Evolutionary conservation across 1,140 invertebrate genomes (phyloP).

Genomic region (Microplitis mediator): DNA sequence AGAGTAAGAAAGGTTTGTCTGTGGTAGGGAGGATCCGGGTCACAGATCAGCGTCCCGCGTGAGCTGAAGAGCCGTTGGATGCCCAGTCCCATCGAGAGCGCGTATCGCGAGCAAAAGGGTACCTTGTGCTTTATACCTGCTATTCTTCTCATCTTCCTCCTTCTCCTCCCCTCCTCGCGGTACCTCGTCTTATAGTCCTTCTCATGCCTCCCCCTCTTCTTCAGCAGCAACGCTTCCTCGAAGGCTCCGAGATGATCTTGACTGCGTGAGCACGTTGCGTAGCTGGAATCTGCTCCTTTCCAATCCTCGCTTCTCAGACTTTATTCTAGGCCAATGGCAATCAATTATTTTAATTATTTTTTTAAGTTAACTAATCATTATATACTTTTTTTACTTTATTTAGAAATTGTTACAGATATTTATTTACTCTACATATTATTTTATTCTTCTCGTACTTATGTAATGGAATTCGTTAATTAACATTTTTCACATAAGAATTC

Average conservation of each 20-base stretch:
- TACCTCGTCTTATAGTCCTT: slow-evolving; percentile 3
- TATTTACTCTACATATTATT: too few relatives aligned
- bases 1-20: slow-evolving; percentile 33
- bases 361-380: too few relatives aligned
- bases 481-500: too few relatives aligned
- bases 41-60: slow-evolving; percentile 59
- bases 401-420: too few relatives aligned
- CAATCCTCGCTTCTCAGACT: slow-evolving; percentile 1
- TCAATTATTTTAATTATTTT: not conserved
- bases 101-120: slow-evolving; percentile 58
- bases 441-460: not conserved
- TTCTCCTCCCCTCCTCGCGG: slow-evolving; percentile 15
- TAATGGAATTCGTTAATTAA: not conserved
- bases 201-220: not conserved
- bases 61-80: slow-evolving; percentile 46
- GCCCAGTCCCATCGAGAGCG: slow-evolving; percentile 53
- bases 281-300: not conserved
- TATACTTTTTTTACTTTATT: too few relatives aligned
- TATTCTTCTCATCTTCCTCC: slow-evolving; percentile 20
- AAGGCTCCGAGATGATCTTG: slow-evolving; percentile 20
- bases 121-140: slow-evolving; percentile 38
- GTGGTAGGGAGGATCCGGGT: slow-evolving; percentile 63
- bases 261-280: slow-evolving; percentile 22
- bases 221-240: slow-evolving; percentile 3
- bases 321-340: not conserved